Conservation (phyloP, 2,888 invertebrate genomes). For the Nephrotoma guestfalica region DNA sequence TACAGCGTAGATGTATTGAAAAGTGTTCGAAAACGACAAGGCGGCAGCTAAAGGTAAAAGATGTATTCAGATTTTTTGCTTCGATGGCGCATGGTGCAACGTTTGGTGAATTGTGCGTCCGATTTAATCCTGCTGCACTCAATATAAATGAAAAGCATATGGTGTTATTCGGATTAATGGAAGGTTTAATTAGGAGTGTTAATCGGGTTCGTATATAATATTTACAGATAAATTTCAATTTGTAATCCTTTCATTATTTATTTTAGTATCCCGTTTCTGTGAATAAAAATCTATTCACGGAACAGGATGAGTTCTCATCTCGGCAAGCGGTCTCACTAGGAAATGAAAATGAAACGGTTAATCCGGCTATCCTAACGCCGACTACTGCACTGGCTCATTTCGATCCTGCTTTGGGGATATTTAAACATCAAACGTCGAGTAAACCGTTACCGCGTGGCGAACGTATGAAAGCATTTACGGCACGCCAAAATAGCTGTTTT, state of each 20-base stretch:
- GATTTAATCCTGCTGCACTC: slow-evolving; percentile 56
- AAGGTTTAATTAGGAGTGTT: slow-evolving; percentile 66
- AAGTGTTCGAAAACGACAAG: slow-evolving; percentile 41
- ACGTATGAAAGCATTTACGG: slow-evolving; percentile 1
- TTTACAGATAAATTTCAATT: neutral
- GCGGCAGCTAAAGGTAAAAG: slow-evolving; percentile 45
- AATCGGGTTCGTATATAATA: slow-evolving; percentile 44
- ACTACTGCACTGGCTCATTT: neutral
- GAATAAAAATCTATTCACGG: slow-evolving; percentile 18
- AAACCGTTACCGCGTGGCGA: slow-evolving; percentile 13
- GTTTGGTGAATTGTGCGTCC: slow-evolving; percentile 57
- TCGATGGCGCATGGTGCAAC: slow-evolving; percentile 64
- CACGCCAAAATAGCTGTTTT: neutral
- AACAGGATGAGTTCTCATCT: slow-evolving; percentile 6
- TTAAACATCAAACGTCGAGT: slow-evolving; percentile 6
- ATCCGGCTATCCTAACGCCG: neutral
- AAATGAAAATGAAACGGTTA: slow-evolving; percentile 11
- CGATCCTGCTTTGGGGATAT: neutral
- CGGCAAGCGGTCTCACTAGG: neutral
- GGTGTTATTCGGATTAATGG: slow-evolving; percentile 76
- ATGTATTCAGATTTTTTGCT: slow-evolving; percentile 60
- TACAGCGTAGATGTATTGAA: slow-evolving; percentile 55
- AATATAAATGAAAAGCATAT: slow-evolving; percentile 68
- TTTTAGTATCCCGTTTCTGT: slow-evolving; percentile 39
- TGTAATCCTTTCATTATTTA: neutral